phyloP scores from a whole-genome alignment of 2,888 invertebrate species.

The Bellardia pandia region DNA sequence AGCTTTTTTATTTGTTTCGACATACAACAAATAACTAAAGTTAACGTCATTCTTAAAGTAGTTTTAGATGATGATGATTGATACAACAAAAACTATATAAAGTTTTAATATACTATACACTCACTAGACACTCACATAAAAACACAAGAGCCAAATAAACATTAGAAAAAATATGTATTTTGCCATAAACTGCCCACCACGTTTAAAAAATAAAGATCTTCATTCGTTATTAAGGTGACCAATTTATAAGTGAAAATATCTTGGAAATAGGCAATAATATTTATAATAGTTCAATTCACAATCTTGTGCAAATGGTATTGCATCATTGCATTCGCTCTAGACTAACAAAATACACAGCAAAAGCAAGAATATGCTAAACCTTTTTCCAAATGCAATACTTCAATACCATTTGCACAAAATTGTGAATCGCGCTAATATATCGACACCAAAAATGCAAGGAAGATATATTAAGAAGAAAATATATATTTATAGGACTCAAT shows the following conservation, averaged over 20 bases:
- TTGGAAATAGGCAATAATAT: no score
- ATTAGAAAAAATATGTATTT: neutral
- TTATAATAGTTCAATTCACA: no score
- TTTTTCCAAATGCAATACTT: no score
- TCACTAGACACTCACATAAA: neutral
- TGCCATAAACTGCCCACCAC: slow-evolving; percentile 25
- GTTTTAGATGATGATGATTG: neutral
- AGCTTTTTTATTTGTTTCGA: slow-evolving; percentile 2
- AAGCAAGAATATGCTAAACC: no score
- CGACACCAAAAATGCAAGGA: no score
- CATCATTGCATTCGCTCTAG: no score
- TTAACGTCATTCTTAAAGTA: slow-evolving; percentile 51
- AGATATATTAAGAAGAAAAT: no score
- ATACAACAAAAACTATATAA: slow-evolving; percentile 5
- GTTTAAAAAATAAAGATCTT: slow-evolving; percentile 25
- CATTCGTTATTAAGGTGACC: slow-evolving; percentile 3
- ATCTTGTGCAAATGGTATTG: no score
- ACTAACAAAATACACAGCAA: no score
- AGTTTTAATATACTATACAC: neutral
- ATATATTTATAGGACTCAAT: no score
- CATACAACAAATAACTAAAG: slow-evolving; percentile 11
- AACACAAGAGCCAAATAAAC: neutral
- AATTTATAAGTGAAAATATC: neutral
- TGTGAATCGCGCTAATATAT: no score
- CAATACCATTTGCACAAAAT: no score